phyloP scores from a whole-genome alignment of 2,113 vertebrate genomes.

The Thamnaconus septentrionalis region DNA sequence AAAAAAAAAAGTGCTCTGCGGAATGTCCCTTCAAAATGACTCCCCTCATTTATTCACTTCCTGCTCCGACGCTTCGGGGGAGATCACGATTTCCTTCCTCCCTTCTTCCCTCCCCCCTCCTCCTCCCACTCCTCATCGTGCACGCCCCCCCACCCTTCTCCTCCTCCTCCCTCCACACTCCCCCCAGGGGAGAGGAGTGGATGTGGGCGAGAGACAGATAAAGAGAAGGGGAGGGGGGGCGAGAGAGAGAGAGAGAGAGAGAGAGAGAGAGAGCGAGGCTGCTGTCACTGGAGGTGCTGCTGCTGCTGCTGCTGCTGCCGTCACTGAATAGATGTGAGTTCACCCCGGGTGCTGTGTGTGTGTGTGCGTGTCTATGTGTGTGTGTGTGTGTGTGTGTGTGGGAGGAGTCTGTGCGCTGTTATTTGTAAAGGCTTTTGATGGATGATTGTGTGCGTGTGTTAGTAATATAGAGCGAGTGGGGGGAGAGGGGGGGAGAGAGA shows the following conservation, averaged over 20 bases:
- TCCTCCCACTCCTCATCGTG: not conserved
- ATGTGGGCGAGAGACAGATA: constrained; percentile 40
- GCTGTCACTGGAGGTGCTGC: constrained; percentile 55
- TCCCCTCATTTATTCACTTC: constrained; percentile 19
- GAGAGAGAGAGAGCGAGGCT: constrained; percentile 31
- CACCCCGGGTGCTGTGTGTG: constrained; percentile 47
- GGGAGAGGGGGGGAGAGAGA: constrained; percentile 25
- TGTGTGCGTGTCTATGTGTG: constrained; percentile 29
- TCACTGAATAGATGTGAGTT: constrained; percentile 67
- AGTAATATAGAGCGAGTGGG: not conserved
- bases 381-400: constrained; percentile 20
- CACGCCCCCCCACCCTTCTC: not conserved
- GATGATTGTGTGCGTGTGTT: constrained; percentile 73
- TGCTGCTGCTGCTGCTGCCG: constrained; percentile 43
- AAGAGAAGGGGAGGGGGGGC: constrained; percentile 15
- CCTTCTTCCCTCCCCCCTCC: not conserved
- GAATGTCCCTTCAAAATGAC: no score
- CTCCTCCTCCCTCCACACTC: constrained; percentile 27
- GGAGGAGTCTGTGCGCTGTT: constrained; percentile 75
- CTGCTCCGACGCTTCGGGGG: constrained; percentile 28
- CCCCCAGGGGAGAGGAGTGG: constrained; percentile 26
- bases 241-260: constrained; percentile 24
- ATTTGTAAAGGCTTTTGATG: constrained; percentile 82
- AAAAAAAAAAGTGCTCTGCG: no score
- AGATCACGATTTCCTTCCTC: constrained; percentile 34